phyloP scores from a whole-genome alignment of 2,113 vertebrate species.

The Anser cygnoides region DNA sequence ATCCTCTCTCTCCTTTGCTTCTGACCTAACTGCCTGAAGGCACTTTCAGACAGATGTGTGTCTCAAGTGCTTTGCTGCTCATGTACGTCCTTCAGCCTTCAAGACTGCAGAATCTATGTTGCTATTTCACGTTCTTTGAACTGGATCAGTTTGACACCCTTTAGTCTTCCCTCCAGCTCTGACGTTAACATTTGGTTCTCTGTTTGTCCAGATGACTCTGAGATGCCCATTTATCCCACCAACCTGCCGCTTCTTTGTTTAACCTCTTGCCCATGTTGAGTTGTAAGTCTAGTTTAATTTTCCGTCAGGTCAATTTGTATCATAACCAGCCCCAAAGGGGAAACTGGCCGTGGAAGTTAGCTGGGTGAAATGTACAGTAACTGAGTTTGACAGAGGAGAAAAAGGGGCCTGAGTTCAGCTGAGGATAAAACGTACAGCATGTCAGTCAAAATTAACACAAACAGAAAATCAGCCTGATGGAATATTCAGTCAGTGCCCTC shows the following conservation, averaged over 20 bases:
- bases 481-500: not conserved
- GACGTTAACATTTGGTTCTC: not conserved
- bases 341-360: not conserved
- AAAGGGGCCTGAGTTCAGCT: not conserved
- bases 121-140: not conserved
- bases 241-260: not conserved
- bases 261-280: not conserved
- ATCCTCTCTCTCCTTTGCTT: not conserved
- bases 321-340: constrained; percentile 4
- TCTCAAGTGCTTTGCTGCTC: not conserved
- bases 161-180: not conserved
- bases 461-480: not conserved
- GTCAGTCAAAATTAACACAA: not conserved
- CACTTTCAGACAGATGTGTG: not conserved
- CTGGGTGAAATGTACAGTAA: constrained; percentile 13
- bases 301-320: constrained; percentile 38
- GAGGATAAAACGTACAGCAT: not conserved
- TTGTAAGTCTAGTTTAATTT: not conserved
- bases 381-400: constrained; percentile 38
- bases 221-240: not conserved
- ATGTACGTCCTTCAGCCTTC: not conserved
- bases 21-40: not conserved
- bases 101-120: not conserved
- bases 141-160: not conserved
- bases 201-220: not conserved